Evolutionary conservation across 2,888 invertebrate species (phyloP).

Genomic region (Eupithecia vulgata): DNA sequence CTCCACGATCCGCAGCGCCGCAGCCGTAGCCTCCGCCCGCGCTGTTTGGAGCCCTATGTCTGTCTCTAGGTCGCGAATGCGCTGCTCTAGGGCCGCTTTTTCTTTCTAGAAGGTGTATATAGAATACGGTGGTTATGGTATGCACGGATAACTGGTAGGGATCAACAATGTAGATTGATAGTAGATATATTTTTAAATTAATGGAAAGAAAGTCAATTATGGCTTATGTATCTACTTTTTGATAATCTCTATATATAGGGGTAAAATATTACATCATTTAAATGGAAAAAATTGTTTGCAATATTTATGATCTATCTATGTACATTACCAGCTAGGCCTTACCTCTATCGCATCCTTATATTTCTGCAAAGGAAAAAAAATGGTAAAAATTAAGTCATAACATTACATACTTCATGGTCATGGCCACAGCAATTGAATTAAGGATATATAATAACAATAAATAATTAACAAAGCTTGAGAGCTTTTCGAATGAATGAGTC

Average conservation of each 20-base stretch:
- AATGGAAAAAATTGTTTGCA: background rate
- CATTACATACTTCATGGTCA: background rate
- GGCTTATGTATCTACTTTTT: too few species aligned
- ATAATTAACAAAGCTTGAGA: background rate
- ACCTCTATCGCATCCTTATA: slow-evolving; percentile 80
- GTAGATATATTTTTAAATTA: background rate
- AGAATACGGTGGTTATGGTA: background rate
- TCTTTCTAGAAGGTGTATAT: slow-evolving; percentile 57
- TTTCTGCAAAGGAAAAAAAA: slow-evolving; percentile 70
- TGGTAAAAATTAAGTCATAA: background rate
- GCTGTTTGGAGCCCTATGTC: slow-evolving; percentile 68
- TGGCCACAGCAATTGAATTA: background rate
- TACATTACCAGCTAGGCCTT: slow-evolving; percentile 44
- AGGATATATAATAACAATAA: background rate
- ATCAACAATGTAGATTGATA: background rate
- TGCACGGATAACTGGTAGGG: background rate
- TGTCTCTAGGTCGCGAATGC: slow-evolving; percentile 76
- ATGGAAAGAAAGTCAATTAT: background rate
- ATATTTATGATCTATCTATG: background rate
- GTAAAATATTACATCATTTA: too few species aligned
- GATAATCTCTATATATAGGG: background rate
- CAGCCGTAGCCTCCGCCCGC: slow-evolving; percentile 71
- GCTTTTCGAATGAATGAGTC: background rate
- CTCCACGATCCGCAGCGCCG: slow-evolving; percentile 64
- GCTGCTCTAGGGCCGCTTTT: slow-evolving; percentile 77